Conservation (phyloP, 2,888 invertebrate species). For the Drosophila lutescens region DNA sequence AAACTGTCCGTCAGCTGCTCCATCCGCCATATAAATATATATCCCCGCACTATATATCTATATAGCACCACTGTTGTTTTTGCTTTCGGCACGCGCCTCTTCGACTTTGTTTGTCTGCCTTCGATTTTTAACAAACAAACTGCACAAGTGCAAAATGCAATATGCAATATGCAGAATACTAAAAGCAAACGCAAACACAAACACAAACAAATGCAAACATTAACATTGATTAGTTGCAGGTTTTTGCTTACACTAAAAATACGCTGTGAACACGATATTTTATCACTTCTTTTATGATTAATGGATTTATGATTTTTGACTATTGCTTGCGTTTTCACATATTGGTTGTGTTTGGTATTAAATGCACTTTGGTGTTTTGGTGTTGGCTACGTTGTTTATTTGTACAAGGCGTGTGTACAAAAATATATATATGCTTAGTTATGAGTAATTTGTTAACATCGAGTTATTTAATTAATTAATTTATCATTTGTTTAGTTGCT, state of each 20-base stretch:
- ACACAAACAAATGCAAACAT: conserved; percentile 33
- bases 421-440: conserved; percentile 45
- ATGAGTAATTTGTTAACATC: conserved; percentile 41
- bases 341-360: conserved; percentile 36
- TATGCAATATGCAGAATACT: background rate
- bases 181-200: conserved; percentile 4
- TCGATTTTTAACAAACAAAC: conserved; percentile 70
- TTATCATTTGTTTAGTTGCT: conserved; percentile 25
- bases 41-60: background rate
- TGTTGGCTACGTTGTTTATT: conserved; percentile 24
- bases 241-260: conserved; percentile 59
- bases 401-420: conserved; percentile 58
- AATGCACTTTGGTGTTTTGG: conserved; percentile 73
- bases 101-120: conserved; percentile 73
- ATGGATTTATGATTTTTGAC: conserved; percentile 24
- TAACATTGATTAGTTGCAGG: conserved; percentile 56
- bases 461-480: conserved; percentile 29
- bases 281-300: conserved; percentile 43
- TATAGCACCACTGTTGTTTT: conserved; percentile 6
- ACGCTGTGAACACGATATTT: conserved; percentile 50
- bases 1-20: conserved; percentile 69
- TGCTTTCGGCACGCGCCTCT: conserved; percentile 63
- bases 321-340: conserved; percentile 23
- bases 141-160: conserved; percentile 5
- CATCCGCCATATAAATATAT: conserved; percentile 19